Base-by-base conservation (phyloP, 2,113 vertebrate species). In the Tragelaphus buxtoni region DNA sequence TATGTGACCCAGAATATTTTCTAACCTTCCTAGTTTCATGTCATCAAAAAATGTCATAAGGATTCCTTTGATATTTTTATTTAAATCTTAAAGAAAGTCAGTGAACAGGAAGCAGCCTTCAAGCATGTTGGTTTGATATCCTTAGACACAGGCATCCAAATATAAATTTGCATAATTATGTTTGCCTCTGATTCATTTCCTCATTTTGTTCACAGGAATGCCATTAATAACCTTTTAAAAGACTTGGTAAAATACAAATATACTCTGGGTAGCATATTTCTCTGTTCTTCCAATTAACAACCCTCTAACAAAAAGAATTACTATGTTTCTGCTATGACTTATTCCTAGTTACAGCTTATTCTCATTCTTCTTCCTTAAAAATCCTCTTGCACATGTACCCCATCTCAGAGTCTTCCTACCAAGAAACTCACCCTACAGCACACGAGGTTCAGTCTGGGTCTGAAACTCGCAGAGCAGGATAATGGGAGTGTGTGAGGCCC, bases 1-100 rank as follows among this genome's bases (percentile, higher is more conserved):
- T 98, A 81, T 97, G 93, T 94, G 88, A 96, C 45, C 77, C 56
- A 79, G 72, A 32, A 77, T 97, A 96, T 92, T 94, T 97, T 94
- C 89, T 53, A 95, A 86, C 79, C 18, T 53, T 86, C 63, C 45
- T 2, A 83, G 42, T 82, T 97, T 95, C 26, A 24, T 51, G 61
- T 65, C 82, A 94, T 95, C 93, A 93, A 81, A 96, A 96, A 98
- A 79, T 97, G 85, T 93, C 89, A 87, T 42, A 80, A 82, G 53
- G 20, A 91, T 86, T 94, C 47, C 80, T 97, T 93, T 96, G 72
- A 90, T 96, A 97, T 93, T 97, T 96, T 94, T 24, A 93, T 95
- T 72, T 35, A 76, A 86, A 49, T 94, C 82, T 86, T 89, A 95
- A 94, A 97, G 55, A 53, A 97, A 97, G 39, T 89, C 86, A 97